phyloP scores from a whole-genome alignment of 1,140 invertebrate genomes.

The Drosophila pseudoobscura region DNA sequence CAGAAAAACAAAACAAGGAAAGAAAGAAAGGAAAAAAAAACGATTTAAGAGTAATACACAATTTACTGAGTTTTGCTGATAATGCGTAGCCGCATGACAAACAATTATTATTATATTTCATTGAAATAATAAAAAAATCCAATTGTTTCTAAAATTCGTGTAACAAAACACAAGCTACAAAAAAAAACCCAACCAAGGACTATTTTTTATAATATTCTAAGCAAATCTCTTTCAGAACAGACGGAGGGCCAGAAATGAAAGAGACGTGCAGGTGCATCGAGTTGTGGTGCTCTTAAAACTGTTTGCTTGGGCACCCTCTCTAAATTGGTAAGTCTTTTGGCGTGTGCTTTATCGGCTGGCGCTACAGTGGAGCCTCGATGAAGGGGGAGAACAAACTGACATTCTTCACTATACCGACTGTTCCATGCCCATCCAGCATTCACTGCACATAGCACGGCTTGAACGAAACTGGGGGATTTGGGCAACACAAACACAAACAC shows the following conservation, averaged over 20 bases:
- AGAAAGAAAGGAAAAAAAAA: slow-evolving; percentile 30
- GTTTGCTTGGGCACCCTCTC: slow-evolving; percentile 27
- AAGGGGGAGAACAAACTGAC: background rate
- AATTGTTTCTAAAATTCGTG: slow-evolving; percentile 82
- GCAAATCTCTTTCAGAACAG: slow-evolving; percentile 9
- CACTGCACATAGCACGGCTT: slow-evolving; percentile 45
- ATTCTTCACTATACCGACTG: background rate
- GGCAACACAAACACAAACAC: slow-evolving; percentile 46
- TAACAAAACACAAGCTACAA: slow-evolving; percentile 76
- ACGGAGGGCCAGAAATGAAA: slow-evolving; percentile 16
- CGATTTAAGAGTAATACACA: slow-evolving; percentile 68
- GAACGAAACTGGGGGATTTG: slow-evolving; percentile 50
- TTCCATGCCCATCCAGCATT: background rate
- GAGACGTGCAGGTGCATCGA: slow-evolving; percentile 10
- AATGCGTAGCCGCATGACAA: slow-evolving; percentile 73
- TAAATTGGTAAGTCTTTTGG: slow-evolving; percentile 6
- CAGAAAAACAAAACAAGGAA: slow-evolving; percentile 44
- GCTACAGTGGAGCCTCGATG: slow-evolving; percentile 13
- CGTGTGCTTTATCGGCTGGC: background rate
- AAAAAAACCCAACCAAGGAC: background rate
- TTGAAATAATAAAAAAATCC: slow-evolving; percentile 78
- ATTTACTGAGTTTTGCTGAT: slow-evolving; percentile 68
- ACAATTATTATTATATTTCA: slow-evolving; percentile 82
- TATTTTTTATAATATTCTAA: slow-evolving; percentile 6
- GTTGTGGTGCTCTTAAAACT: slow-evolving; percentile 18